These are phyloP conservation scores for Myiagra hebetior DNA, from an alignment of 2,113 vertebrate species.

Conservation along the genomic window DNA sequence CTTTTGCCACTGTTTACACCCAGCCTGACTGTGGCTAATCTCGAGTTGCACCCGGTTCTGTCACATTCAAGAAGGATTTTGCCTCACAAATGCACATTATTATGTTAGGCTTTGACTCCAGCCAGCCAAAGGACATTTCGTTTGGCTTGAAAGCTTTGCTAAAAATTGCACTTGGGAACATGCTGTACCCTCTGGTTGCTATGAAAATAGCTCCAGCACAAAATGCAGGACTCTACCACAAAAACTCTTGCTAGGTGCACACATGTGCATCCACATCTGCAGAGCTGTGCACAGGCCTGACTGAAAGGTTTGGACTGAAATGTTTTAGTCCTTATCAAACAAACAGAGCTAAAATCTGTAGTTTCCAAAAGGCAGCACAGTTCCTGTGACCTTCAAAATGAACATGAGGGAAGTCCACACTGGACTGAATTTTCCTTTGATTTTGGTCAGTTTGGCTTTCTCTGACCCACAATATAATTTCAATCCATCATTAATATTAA, in stretches of 20 bases:
- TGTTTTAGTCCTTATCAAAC: neutral
- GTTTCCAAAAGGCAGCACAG: neutral
- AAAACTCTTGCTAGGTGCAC: neutral
- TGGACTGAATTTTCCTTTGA: neutral
- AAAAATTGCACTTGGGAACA: slow-evolving; percentile 22
- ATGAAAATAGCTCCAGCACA: slow-evolving; percentile 19
- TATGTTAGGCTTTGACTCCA: neutral
- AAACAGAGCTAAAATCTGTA: neutral
- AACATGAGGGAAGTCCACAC: neutral
- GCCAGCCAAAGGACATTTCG: neutral
- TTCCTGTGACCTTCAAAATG: neutral
- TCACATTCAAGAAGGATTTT: neutral
- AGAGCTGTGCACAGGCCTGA: neutral
- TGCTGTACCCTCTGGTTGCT: neutral
- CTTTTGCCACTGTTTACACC: neutral
- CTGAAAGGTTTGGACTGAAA: neutral
- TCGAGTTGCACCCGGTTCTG: neutral
- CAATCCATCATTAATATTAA: neutral
- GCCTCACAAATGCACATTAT: neutral
- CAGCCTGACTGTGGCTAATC: neutral
- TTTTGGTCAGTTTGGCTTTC: neutral
- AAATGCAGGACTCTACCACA: neutral
- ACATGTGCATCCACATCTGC: neutral
- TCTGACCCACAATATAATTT: neutral
- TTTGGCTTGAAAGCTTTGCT: slow-evolving; percentile 1